Evolutionary conservation across 92 coral and sea anemone species (phyloP).

Genomic region (Paramuricea clavata): DNA sequence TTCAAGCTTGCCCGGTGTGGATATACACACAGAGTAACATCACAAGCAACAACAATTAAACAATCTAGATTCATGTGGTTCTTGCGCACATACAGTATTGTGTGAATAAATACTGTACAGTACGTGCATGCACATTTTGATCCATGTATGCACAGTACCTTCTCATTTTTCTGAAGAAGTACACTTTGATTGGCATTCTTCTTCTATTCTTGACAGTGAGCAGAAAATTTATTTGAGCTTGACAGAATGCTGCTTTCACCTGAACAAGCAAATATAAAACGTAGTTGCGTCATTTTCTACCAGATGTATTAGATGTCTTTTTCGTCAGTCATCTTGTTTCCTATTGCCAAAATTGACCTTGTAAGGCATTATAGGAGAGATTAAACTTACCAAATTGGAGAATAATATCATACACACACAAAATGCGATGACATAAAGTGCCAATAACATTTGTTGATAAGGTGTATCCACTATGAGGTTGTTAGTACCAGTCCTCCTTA

Average conservation of each 20-base stretch:
- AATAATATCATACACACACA: slow-evolving; percentile 11
- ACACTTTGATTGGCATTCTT: slow-evolving; percentile 11
- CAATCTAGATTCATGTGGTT: too few relatives aligned
- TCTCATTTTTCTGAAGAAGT: neutral
- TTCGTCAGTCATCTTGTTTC: too few relatives aligned
- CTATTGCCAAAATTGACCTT: too few relatives aligned
- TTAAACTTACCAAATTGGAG: slow-evolving; percentile 21
- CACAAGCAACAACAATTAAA: too few relatives aligned
- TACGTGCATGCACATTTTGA: too few relatives aligned
- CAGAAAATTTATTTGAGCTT: slow-evolving; percentile 1
- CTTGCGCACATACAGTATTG: too few relatives aligned
- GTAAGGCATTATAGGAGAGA: neutral
- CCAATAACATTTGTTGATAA: neutral
- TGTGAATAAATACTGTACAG: neutral
- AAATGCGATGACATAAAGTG: slow-evolving; percentile 26
- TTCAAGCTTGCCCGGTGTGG: too few relatives aligned
- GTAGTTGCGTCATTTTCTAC: neutral
- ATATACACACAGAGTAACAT: too few relatives aligned
- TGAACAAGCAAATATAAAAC: neutral
- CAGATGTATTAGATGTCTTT: too few relatives aligned
- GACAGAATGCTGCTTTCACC: slow-evolving; percentile 46
- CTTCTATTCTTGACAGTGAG: slow-evolving; percentile 24
- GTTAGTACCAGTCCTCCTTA: neutral
- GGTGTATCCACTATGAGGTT: slow-evolving; percentile 7
- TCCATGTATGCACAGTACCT: neutral